phyloP scores from a whole-genome alignment of 2,113 vertebrate species.

The Triplophysa tibetana region DNA sequence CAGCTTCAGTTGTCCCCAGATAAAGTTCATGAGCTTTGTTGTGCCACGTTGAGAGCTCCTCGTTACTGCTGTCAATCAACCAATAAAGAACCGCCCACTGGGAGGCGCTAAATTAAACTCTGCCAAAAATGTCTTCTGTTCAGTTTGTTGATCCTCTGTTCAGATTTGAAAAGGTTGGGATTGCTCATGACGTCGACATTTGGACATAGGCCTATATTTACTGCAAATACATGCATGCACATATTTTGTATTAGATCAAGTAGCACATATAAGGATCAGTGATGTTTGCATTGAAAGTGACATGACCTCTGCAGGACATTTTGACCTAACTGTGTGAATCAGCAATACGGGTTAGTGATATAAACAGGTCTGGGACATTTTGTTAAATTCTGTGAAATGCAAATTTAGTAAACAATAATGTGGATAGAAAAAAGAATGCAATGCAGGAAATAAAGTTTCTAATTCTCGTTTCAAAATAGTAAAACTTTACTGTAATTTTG shows the following conservation, averaged over 20 bases:
- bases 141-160: too few relatives aligned
- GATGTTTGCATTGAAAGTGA: not conserved
- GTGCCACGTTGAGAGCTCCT: conserved; percentile 7
- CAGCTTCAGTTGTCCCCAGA: not conserved
- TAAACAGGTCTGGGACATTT: not conserved
- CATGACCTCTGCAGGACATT: not conserved
- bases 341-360: not conserved
- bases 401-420: too few relatives aligned
- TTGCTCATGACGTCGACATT: too few relatives aligned
- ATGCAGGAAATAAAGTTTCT: too few relatives aligned
- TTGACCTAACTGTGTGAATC: not conserved
- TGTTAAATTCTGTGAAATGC: not conserved
- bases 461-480: too few relatives aligned
- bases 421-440: too few relatives aligned
- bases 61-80: conserved; percentile 1
- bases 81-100: conserved; percentile 1
- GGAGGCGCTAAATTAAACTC: not conserved
- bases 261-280: not conserved
- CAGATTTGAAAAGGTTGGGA: too few relatives aligned
- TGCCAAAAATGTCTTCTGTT: not conserved
- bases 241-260: too few relatives aligned
- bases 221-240: too few relatives aligned
- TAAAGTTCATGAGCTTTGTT: not conserved
- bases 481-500: too few relatives aligned
- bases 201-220: too few relatives aligned